Conservation (phyloP, 2,797 vertebrate species). For the Megalops cyprinoides region DNA sequence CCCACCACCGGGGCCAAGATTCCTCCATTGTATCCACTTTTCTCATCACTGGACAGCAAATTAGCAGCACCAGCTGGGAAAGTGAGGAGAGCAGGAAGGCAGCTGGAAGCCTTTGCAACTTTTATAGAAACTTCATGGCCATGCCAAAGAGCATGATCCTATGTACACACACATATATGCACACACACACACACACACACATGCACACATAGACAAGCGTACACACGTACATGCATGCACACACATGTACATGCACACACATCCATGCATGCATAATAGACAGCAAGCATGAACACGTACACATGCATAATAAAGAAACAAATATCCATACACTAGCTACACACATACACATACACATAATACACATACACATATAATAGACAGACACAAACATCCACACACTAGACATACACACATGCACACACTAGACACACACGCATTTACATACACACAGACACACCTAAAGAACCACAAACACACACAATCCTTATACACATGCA, state of each 20-base stretch:
- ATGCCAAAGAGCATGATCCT: conserved; percentile 25
- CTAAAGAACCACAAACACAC: neutral
- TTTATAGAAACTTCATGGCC: conserved; percentile 28
- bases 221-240: conserved; percentile 29
- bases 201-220: conserved; percentile 38
- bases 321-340: too few species aligned
- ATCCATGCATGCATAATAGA: neutral
- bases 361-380: neutral
- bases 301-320: neutral
- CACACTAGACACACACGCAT: neutral
- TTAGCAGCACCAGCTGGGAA: conserved; percentile 27
- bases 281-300: neutral
- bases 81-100: neutral
- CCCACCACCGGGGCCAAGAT: conserved; percentile 17
- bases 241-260: neutral
- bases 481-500: neutral
- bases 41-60: conserved; percentile 29
- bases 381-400: neutral
- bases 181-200: conserved; percentile 36
- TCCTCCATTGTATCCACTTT: conserved; percentile 9
- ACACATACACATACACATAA: too few species aligned
- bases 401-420: neutral
- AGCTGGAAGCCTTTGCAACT: conserved; percentile 22
- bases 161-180: conserved; percentile 12
- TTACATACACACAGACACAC: neutral